Base-by-base conservation (phyloP, 2,113 vertebrate genomes). In the Lucifuga dentata region DNA sequence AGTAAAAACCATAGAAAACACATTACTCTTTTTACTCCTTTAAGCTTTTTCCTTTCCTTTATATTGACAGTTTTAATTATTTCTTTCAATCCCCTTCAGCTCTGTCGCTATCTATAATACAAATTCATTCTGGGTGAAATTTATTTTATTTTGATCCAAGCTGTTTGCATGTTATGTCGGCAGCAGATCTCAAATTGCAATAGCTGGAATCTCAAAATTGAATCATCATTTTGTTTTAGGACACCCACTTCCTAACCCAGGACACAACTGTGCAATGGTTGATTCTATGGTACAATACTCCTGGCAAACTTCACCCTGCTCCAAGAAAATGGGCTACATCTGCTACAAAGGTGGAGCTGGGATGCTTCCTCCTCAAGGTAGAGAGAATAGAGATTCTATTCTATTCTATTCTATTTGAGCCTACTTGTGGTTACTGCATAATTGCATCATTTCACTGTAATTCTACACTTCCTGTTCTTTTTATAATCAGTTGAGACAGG, bases 261-360 rank as follows among this genome's bases (percentile, higher is more conserved):
- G 94, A 35, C 92, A 92, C 78, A 94, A 83, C 71, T 99, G 97
- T 75, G 97, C 88, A 33, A 68, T 90, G 19, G 59, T 97, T 13
- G 94, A 94, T 81, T 88, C 93, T 19, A 60, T 51, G 24, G 93
- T 90, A 68, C 88, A 86, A 75, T 93, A 92, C 1, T 88, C 91
- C 15, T 99, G 97, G 97, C 93, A 96, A 81, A 95, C 81, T 61
- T 77, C 86, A 19, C 85, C 92, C 64, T 99, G 97, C 16, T 19
- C n/a, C 4, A 93, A 94, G 81, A 95, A 80, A 80, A 73, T 94
- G 20, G 97, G 95, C 23, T 99, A 98, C 68, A 90, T 98, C 88
- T 99, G 97, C 87, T 95, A 95, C 83, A 92, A 91, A 79, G 92
- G 91, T 11, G 89, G 88, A 33, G 86, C 86, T 11, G 67, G 33